Evolutionary conservation across 2,113 vertebrate genomes (phyloP).

Genomic region (Maccullochella peelii): DNA sequence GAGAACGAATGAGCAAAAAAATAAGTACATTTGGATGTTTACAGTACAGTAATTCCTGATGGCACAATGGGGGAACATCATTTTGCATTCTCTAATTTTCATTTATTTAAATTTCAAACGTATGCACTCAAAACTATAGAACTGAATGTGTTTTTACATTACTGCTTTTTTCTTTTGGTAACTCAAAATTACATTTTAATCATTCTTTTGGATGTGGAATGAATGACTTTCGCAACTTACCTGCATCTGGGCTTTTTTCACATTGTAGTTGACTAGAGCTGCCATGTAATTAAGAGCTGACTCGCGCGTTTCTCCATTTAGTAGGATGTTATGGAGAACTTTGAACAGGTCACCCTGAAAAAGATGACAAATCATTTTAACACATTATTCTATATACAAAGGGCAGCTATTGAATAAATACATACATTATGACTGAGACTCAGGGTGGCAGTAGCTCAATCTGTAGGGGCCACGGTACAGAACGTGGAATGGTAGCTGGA

Average conservation of each 20-base stretch:
- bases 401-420: not conserved
- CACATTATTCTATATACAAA: not conserved
- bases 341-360: slow-evolving; percentile 96
- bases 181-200: too few species aligned
- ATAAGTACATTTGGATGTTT: not conserved
- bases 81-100: too few species aligned
- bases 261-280: slow-evolving; percentile 94
- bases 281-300: slow-evolving; percentile 97
- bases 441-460: too few species aligned
- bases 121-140: not conserved
- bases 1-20: not conserved
- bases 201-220: not conserved
- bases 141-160: not conserved
- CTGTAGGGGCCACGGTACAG: too few species aligned
- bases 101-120: too few species aligned
- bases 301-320: slow-evolving; percentile 96
- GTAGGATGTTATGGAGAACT: slow-evolving; percentile 93
- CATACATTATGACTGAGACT: slow-evolving; percentile 34
- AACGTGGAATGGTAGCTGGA: too few species aligned
- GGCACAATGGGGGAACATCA: not conserved
- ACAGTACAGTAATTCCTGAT: not conserved
- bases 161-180: not conserved
- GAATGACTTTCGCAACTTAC: slow-evolving; percentile 72
- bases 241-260: slow-evolving; percentile 99
- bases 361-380: not conserved